These are phyloP conservation scores for Festucalex cinctus DNA, from an alignment of 2,113 vertebrate species.

Conservation along the genomic window DNA sequence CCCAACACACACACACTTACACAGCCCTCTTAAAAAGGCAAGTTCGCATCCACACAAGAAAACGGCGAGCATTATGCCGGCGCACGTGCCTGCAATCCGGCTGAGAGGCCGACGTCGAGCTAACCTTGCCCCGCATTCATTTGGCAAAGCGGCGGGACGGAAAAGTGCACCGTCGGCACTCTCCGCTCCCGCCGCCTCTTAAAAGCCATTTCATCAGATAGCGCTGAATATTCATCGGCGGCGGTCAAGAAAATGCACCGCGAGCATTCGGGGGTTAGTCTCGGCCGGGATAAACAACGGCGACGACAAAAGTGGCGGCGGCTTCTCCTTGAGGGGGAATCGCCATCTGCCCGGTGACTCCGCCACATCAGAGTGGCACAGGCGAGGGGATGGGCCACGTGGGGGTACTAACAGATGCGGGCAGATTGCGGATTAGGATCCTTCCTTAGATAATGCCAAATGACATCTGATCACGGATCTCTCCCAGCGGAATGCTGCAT, in stretches of 20 bases:
- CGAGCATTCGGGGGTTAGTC: constrained; percentile 29
- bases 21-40: constrained; percentile 31
- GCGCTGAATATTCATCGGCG: constrained; percentile 70
- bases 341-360: constrained; percentile 71
- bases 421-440: constrained; percentile 71
- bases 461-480: constrained; percentile 73
- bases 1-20: constrained; percentile 34
- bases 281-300: not conserved
- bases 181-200: constrained; percentile 44
- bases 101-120: constrained; percentile 63
- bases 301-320: constrained; percentile 62
- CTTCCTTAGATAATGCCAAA: constrained; percentile 74
- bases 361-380: constrained; percentile 59
- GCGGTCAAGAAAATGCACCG: constrained; percentile 52
- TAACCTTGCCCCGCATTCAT: constrained; percentile 66
- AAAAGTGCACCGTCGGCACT: constrained; percentile 66
- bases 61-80: constrained; percentile 64
- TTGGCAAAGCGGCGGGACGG: constrained; percentile 63
- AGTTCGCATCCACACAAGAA: constrained; percentile 58
- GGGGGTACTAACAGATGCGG: constrained; percentile 68
- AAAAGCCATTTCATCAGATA: constrained; percentile 68
- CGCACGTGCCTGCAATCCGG: constrained; percentile 66
- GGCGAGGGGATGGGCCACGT: constrained; percentile 39
- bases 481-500: constrained; percentile 64
- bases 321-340: constrained; percentile 58